These are phyloP conservation scores for Menura novaehollandiae DNA, from an alignment of 2,113 vertebrate species.

Conservation along the genomic window DNA sequence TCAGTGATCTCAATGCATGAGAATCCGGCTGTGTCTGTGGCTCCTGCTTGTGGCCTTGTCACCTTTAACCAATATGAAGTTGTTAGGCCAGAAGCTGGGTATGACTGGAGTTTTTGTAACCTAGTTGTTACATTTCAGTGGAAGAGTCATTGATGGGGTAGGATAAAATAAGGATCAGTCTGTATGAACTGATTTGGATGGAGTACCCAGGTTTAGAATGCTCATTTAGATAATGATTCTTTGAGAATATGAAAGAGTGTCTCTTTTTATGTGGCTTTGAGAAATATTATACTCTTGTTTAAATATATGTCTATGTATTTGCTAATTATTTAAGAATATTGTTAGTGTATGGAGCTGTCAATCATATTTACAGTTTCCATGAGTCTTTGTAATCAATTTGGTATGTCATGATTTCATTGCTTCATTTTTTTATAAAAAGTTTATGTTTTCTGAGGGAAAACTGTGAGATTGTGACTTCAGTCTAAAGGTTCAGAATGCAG, in stretches of 20 bases:
- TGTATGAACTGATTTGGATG: not conserved
- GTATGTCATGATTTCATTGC: not conserved
- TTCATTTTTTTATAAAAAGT: not conserved
- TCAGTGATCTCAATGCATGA: slow-evolving; percentile 29
- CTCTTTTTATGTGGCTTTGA: not conserved
- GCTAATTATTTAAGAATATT: not conserved
- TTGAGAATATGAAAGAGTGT: not conserved
- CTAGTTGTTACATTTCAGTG: not conserved
- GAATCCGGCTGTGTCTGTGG: not conserved
- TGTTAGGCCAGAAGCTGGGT: not conserved
- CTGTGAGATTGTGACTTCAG: not conserved
- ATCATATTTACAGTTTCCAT: not conserved
- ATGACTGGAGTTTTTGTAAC: not conserved
- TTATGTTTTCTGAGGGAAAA: not conserved
- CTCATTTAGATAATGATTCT: not conserved
- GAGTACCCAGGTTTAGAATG: not conserved
- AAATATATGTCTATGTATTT: not conserved
- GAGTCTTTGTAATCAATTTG: not conserved
- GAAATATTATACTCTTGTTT: not conserved
- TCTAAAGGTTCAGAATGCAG: not conserved
- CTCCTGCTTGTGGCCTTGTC: slow-evolving; percentile 34
- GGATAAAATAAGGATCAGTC: not conserved
- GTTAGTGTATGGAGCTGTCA: not conserved
- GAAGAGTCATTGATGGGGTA: not conserved
- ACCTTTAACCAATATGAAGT: not conserved